Conservation (phyloP, 2,113 vertebrate species). For the Dolichallabes microphthalmus region DNA sequence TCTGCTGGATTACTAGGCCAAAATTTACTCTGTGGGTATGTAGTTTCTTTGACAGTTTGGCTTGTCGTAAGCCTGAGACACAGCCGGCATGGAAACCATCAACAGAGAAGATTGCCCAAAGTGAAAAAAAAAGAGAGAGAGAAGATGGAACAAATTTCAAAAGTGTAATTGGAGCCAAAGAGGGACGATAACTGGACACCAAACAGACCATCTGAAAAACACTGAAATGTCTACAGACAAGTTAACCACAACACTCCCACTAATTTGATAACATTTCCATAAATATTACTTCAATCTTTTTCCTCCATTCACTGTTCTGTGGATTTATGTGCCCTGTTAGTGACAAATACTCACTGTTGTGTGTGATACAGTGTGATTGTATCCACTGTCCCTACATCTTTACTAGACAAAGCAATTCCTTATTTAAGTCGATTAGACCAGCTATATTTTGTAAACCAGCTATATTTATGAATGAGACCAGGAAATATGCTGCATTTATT, state of each 20-base stretch:
- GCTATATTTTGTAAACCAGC: background rate
- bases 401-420: conserved; percentile 37
- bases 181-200: conserved; percentile 30
- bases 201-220: conserved; percentile 36
- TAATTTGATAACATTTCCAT: background rate
- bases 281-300: background rate
- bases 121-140: background rate
- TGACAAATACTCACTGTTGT: conserved; percentile 1
- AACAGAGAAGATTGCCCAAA: conserved; percentile 43
- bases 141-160: conserved; percentile 44
- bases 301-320: background rate
- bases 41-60: conserved; percentile 50
- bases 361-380: conserved; percentile 12
- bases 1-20: conserved; percentile 36
- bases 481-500: conserved; percentile 27
- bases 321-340: background rate
- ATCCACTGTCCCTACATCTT: conserved; percentile 23
- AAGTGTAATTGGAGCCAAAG: conserved; percentile 44
- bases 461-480: conserved; percentile 34
- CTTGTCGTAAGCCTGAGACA: conserved; percentile 31
- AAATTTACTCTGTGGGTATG: conserved; percentile 35
- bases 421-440: conserved; percentile 24
- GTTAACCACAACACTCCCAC: background rate
- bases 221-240: background rate
- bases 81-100: conserved; percentile 41